Evolutionary conservation across 64 coral and sea anemone species (phyloP), one percentile per base, ranked within the genome.

Genomic region (Porites australiensis): DNA sequence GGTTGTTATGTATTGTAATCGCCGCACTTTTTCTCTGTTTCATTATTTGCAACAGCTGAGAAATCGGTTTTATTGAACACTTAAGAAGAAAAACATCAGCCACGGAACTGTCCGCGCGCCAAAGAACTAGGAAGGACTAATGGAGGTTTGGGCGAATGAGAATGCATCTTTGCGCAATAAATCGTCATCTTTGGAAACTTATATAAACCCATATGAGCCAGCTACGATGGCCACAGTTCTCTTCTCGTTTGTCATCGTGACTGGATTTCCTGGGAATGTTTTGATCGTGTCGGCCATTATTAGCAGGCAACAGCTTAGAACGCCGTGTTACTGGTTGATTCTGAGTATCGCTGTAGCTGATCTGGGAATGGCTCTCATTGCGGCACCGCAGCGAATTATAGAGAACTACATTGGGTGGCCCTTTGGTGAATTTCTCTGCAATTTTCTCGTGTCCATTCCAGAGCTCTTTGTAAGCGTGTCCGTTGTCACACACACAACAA

Each of bases 311-410:
- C 87, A 88, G 50, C 73, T 98, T 16, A 84, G 91, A 13, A 87
- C 92, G 5, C 87, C 95, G 1, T 98, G 95, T 48, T 94, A 98
- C 69, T 98, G 86, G 15, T 52, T 98, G n/a, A 77, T 98, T 44
- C 90, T 98, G 59, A 98, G 89, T 75, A 94, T 98, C 23, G 95
- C 95, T 13, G 68, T 98, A 5, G 95, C 95, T 2, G 95, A 98
- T 20, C 48, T 98, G 1, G 89, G 95, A 13, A 93, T 98, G 27
- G 88, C 95, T 3, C 13, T 94, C 14, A 76, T 98, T 47, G 88
- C 91, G 0, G 89, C 95, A 2, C 88, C 95, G 13, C 75, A 94
- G 27, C 63, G 88, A 6, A 94, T 96, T 21, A 27, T 94, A 4
- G 92, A 91, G 18, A 72, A 48, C 4, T 94, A 90, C 62, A 76